Conservation (phyloP, 1,140 invertebrate genomes). For the Drosophila baimaii region DNA sequence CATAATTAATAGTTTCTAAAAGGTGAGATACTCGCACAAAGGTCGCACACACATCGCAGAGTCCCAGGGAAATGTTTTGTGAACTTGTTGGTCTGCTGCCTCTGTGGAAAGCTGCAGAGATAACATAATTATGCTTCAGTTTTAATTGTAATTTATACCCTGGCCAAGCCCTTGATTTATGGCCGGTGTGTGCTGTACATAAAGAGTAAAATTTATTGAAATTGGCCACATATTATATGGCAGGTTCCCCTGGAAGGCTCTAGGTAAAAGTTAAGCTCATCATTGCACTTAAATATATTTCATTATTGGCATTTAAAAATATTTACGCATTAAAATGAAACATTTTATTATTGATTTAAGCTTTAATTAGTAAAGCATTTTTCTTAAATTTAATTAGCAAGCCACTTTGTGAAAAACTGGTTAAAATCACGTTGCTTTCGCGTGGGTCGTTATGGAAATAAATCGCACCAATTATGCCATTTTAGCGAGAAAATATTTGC, state of each 20-base stretch:
- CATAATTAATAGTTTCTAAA: conserved; percentile 75
- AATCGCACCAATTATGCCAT: conserved; percentile 35
- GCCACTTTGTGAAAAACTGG: background rate
- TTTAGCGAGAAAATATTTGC: conserved; percentile 36
- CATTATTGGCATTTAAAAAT: background rate
- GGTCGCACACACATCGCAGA: conserved; percentile 46
- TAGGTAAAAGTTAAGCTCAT: conserved; percentile 5
- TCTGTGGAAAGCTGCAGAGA: conserved; percentile 45
- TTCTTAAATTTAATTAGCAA: conserved; percentile 18
- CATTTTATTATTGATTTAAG: conserved; percentile 4
- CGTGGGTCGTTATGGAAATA: conserved; percentile 20
- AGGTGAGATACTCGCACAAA: conserved; percentile 65
- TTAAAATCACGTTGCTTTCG: conserved; percentile 21
- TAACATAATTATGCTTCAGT: conserved; percentile 71
- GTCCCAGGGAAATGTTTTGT: conserved; percentile 41
- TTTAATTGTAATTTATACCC: conserved; percentile 78
- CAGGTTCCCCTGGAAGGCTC: background rate
- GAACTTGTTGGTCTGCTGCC: conserved; percentile 38
- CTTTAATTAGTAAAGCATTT: background rate
- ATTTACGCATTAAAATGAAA: background rate
- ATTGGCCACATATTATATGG: conserved; percentile 13
- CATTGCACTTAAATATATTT: background rate
- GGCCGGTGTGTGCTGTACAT: conserved; percentile 16
- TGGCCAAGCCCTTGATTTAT: conserved; percentile 65
- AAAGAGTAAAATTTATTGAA: conserved; percentile 31